phyloP scores from a whole-genome alignment of 2,797 vertebrate genomes.

The Sitta carolinensis region DNA sequence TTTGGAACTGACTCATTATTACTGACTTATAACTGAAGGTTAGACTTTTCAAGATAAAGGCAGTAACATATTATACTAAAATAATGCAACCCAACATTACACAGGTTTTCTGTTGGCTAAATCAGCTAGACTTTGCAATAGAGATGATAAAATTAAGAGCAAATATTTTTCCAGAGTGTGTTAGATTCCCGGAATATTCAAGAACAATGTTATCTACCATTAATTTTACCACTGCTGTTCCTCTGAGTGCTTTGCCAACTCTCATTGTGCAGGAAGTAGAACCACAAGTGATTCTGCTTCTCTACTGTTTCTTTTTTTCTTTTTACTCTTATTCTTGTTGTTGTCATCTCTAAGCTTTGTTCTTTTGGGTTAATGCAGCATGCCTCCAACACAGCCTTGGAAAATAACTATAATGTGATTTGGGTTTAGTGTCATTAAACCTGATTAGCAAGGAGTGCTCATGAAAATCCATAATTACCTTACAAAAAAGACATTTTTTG shows the following conservation, averaged over 20 bases:
- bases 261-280: background rate
- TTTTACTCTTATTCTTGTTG: background rate
- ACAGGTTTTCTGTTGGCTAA: background rate
- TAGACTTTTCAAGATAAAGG: background rate
- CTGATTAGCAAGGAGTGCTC: slow-evolving; percentile 62
- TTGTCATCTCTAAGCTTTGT: background rate
- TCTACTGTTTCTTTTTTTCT: background rate
- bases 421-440: slow-evolving; percentile 67
- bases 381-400: slow-evolving; percentile 34
- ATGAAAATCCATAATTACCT: slow-evolving; percentile 70
- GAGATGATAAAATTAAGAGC: background rate
- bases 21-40: background rate
- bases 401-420: slow-evolving; percentile 70
- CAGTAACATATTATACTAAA: background rate
- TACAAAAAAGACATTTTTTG: slow-evolving; percentile 26
- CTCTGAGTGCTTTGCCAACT: background rate
- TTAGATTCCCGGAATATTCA: background rate
- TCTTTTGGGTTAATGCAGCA: slow-evolving; percentile 39
- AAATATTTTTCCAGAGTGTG: background rate
- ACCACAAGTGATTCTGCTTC: background rate
- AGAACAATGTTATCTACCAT: background rate
- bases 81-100: background rate
- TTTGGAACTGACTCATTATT: background rate
- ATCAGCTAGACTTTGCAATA: background rate
- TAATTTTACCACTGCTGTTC: background rate